Conservation (phyloP, 2,888 invertebrate genomes). For the Agrochola lychnidis region DNA sequence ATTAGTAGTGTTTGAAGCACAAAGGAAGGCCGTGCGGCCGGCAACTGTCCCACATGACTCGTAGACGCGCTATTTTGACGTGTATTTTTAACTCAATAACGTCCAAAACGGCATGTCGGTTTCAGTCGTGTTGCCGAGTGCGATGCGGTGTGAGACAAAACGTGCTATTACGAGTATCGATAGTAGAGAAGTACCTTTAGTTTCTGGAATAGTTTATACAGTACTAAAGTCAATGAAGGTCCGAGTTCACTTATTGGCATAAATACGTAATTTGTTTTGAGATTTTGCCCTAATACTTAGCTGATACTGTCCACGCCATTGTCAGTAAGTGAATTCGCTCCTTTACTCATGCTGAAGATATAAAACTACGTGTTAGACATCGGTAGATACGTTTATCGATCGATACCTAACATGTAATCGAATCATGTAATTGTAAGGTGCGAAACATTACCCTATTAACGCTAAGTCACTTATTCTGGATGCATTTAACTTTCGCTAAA, state of each 20-base stretch:
- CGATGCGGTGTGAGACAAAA: slow-evolving; percentile 54
- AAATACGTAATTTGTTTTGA: slow-evolving; percentile 45
- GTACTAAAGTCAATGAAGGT: slow-evolving; percentile 54
- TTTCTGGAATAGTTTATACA: slow-evolving; percentile 64
- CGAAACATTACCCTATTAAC: slow-evolving; percentile 62
- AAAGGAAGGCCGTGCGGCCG: slow-evolving; percentile 67
- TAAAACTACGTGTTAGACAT: slow-evolving; percentile 49
- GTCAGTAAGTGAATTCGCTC: slow-evolving; percentile 47
- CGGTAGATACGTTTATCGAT: slow-evolving; percentile 47
- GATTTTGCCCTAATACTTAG: slow-evolving; percentile 47
- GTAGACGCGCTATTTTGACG: slow-evolving; percentile 61
- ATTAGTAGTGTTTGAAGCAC: slow-evolving; percentile 78
- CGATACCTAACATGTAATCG: slow-evolving; percentile 60
- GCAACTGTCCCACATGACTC: slow-evolving; percentile 49
- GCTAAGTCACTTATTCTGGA: slow-evolving; percentile 63
- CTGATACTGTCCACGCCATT: slow-evolving; percentile 41
- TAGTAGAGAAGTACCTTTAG: slow-evolving; percentile 61
- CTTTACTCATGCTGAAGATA: slow-evolving; percentile 48
- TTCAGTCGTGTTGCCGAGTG: slow-evolving; percentile 51
- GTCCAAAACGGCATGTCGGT: slow-evolving; percentile 62
- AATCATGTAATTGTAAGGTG: slow-evolving; percentile 60
- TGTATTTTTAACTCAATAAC: slow-evolving; percentile 65
- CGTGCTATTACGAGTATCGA: slow-evolving; percentile 62
- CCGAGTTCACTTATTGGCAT: slow-evolving; percentile 51
- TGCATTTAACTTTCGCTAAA: slow-evolving; percentile 86